Percentiles rank a stretch among this genome's conserved stretches.
Conservation (phyloP, 1,140 invertebrate genomes). For the Oryctes rhinoceros region DNA sequence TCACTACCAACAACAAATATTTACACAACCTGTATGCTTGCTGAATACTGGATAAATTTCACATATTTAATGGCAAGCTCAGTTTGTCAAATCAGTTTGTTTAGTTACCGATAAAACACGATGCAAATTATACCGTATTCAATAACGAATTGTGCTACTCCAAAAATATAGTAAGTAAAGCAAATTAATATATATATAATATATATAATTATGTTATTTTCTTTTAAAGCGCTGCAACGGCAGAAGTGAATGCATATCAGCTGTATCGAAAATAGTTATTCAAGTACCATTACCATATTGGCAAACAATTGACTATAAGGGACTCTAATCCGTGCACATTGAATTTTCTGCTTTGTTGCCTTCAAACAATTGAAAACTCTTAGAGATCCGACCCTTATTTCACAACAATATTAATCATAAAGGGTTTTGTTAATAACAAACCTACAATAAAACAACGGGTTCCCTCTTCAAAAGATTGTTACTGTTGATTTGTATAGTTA, state of each 20-base stretch:
- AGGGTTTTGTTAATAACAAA: not conserved
- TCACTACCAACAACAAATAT: too few relatives aligned
- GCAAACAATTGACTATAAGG: constrained; percentile 51
- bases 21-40: too few relatives aligned
- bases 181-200: too few relatives aligned
- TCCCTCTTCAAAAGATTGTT: constrained; percentile 8
- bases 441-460: not conserved
- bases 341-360: constrained; percentile 53
- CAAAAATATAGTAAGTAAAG: too few relatives aligned
- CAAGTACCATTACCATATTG: constrained; percentile 45
- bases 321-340: constrained; percentile 48
- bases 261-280: constrained; percentile 45
- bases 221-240: not conserved
- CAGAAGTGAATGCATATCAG: constrained; percentile 38
- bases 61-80: too few relatives aligned
- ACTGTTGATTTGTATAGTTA: constrained; percentile 30
- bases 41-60: too few relatives aligned
- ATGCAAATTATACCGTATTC: too few relatives aligned
- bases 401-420: constrained; percentile 43
- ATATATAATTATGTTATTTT: not conserved
- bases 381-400: constrained; percentile 40
- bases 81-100: too few relatives aligned
- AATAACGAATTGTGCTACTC: too few relatives aligned
- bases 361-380: constrained; percentile 51
- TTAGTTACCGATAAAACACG: too few relatives aligned